Evolutionary conservation across 2,797 vertebrate genomes (phyloP).

Genomic region (Gymnoscopelus braueri): DNA sequence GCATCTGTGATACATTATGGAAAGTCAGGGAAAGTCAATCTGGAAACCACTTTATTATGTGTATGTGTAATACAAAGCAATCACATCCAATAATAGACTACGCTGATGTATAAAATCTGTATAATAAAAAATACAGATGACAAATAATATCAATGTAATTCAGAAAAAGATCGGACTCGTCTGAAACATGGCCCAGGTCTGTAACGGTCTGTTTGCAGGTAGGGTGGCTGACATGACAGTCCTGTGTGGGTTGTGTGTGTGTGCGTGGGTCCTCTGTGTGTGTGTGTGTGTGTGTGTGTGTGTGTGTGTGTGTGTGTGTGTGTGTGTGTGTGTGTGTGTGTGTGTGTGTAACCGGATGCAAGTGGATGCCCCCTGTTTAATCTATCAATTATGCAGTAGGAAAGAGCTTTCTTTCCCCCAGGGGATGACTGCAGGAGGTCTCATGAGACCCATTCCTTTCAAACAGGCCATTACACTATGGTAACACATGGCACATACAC

Average conservation of each 20-base stretch:
- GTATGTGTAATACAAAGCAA: not conserved
- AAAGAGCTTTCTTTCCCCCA: conserved; percentile 4
- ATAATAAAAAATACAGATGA: no score
- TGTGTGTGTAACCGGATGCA: not conserved
- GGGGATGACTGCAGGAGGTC: not conserved
- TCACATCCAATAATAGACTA: not conserved
- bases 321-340: not conserved
- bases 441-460: conserved; percentile 22
- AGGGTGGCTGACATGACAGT: conserved; percentile 45
- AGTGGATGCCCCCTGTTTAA: conserved; percentile 29
- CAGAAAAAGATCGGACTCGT: no score
- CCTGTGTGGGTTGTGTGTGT: not conserved
- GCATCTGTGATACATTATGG: no score
- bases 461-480: not conserved
- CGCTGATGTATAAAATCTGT: not conserved
- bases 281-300: no score
- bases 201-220: not conserved
- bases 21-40: no score
- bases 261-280: no score
- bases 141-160: no score
- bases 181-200: not conserved
- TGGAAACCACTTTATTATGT: no score
- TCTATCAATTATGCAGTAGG: conserved; percentile 66
- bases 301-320: no score
- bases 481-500: not conserved